Evolutionary conservation across 2,888 invertebrate species (phyloP).

Genomic region (Rhagonycha fulva): DNA sequence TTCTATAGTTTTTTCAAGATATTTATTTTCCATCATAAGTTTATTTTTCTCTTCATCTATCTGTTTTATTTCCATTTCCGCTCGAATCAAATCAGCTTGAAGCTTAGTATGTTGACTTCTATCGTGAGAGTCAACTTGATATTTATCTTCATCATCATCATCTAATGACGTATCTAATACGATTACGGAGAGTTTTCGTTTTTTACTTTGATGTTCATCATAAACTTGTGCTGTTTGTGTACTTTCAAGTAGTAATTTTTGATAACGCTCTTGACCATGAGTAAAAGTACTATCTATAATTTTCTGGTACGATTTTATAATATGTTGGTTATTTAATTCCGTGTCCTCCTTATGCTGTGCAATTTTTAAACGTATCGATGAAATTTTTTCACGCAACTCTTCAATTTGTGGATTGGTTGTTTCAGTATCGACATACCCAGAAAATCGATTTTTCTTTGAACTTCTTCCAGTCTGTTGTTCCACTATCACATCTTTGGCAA

Average conservation of each 20-base stretch:
- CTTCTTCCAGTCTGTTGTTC: slow-evolving; percentile 15
- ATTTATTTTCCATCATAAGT: background rate
- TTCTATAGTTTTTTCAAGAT: background rate
- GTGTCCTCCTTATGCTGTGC: background rate
- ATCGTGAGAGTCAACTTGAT: background rate
- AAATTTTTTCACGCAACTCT: background rate
- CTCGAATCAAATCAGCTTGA: background rate
- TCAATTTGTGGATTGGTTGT: background rate
- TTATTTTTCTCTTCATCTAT: background rate
- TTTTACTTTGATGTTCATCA: background rate
- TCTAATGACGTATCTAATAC: background rate
- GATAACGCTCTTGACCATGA: background rate
- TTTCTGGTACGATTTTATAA: background rate
- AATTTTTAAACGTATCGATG: background rate
- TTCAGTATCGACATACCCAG: background rate
- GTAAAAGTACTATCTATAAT: background rate
- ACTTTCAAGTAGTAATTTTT: background rate
- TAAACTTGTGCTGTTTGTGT: background rate
- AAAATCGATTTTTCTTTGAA: background rate
- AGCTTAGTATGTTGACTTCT: background rate
- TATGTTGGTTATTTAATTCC: background rate
- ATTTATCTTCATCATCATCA: background rate
- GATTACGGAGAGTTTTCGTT: background rate
- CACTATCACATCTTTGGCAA: slow-evolving; percentile 65
- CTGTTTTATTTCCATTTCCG: background rate